Base-by-base conservation (phyloP, 37 sponge, comb jelly and placozoan genomes). In the Agelas oroides region DNA sequence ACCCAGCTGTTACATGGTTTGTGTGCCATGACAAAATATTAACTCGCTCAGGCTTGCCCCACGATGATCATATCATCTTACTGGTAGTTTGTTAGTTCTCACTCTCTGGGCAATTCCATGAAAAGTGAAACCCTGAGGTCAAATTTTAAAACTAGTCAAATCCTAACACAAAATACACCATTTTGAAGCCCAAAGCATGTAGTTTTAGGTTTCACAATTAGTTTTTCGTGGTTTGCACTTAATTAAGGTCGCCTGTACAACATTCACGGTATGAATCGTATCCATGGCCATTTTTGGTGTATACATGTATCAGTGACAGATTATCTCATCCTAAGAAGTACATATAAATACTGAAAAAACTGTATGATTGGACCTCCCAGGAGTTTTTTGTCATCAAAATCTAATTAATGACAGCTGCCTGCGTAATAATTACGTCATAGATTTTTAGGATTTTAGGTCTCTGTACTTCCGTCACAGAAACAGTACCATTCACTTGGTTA, bases 41-140 rank as follows among this genome's bases (percentile, higher is more conserved):
- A n/a, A n/a, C n/a, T n/a, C n/a, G n/a, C n/a, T n/a, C n/a, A n/a
- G n/a, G n/a, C n/a, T n/a, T n/a, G n/a, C n/a, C n/a, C n/a, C n/a
- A n/a, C n/a, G n/a, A n/a, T n/a, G n/a, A n/a, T n/a, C n/a, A n/a
- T n/a, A n/a, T n/a, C n/a, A n/a, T n/a, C n/a, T n/a, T n/a, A n/a
- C n/a, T n/a, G n/a, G n/a, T n/a, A n/a, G n/a, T n/a, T n/a, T n/a
- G n/a, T 56, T 15, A 64, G n/a, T n/a, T n/a, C n/a, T n/a, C n/a
- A n/a, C n/a, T n/a, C n/a, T n/a, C n/a, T 30, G 69, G 69, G 69
- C 69, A 67, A 67, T 67, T 67, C 69, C 69, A 67, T 67, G 69
- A 67, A 67, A 67, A 67, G 69, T 67, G 69, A 67, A 67, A 67
- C 69, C 69, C 31, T 67, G 28, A 67, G 31, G 69, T 67, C 69